Conservation (phyloP, 2,888 invertebrate genomes). For the Nomada goodeniana region DNA sequence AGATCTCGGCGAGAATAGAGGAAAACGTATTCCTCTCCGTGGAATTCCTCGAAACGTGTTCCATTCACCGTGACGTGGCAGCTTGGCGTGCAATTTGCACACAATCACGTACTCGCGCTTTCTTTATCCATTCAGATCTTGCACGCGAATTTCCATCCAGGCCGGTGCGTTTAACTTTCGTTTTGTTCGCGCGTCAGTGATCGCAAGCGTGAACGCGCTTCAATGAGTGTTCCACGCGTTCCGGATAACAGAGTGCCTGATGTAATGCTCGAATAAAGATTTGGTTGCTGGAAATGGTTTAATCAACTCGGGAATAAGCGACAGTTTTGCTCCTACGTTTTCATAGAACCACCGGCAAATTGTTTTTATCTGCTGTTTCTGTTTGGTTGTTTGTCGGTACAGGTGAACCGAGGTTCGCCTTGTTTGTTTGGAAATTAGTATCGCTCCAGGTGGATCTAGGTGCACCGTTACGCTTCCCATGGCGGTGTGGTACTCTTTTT, state of each 20-base stretch:
- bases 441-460: not conserved
- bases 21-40: not conserved
- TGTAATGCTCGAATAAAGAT: not conserved
- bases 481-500: not conserved
- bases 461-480: not conserved
- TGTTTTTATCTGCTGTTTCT: constrained; percentile 27
- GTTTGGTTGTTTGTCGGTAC: constrained; percentile 41
- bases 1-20: not conserved
- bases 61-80: constrained; percentile 6
- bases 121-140: constrained; percentile 56
- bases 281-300: constrained; percentile 10
- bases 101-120: constrained; percentile 55
- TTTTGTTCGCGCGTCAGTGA: constrained; percentile 28
- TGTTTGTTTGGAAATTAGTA: constrained; percentile 21
- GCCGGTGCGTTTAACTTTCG: constrained; percentile 22
- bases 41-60: not conserved
- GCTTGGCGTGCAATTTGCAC: constrained; percentile 53
- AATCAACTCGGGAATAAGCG: constrained; percentile 37
- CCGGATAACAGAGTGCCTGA: not conserved
- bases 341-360: not conserved
- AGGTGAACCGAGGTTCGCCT: not conserved
- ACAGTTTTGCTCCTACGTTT: not conserved
- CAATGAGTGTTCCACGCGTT: not conserved
- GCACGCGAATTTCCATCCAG: constrained; percentile 27
- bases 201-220: constrained; percentile 24